These are phyloP conservation scores for Baryphthengus martii DNA, from an alignment of 2,113 vertebrate species.

Conservation along the genomic window DNA sequence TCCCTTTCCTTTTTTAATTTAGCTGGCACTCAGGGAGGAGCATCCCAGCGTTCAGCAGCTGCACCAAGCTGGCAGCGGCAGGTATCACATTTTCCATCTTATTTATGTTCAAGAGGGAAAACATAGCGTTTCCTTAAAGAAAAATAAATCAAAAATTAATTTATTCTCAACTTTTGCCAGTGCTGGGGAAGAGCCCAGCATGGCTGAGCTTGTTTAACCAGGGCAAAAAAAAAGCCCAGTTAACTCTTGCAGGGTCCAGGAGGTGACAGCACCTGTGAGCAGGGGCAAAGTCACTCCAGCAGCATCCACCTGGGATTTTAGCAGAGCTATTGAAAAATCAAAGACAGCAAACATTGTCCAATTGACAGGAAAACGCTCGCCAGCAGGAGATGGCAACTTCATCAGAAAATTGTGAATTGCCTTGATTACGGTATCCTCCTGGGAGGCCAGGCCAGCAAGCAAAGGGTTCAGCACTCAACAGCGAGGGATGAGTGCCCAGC, in stretches of 20 bases:
- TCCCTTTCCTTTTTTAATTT: background rate
- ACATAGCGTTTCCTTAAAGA: background rate
- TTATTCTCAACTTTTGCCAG: background rate
- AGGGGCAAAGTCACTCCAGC: background rate
- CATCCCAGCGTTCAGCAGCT: background rate
- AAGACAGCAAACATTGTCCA: background rate
- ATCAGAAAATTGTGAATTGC: background rate
- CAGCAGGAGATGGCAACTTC: background rate
- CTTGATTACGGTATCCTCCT: background rate
- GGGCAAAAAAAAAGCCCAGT: background rate
- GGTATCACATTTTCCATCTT: background rate
- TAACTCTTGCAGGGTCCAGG: background rate
- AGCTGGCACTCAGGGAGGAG: background rate
- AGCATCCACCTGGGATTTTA: background rate
- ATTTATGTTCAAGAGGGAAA: background rate
- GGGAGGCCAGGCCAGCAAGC: accelerated
- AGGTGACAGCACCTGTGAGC: background rate
- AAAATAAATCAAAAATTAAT: background rate
- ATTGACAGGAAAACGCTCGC: background rate
- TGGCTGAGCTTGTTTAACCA: background rate
- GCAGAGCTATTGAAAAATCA: background rate
- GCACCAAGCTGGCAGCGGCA: background rate
- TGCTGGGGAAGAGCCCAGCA: background rate
- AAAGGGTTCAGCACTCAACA: background rate
- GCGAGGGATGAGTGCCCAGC: accelerated